Evolutionary conservation across 53 echinoderm and acorn worm genomes (phyloP).

Genomic region (Stichopus horrens): DNA sequence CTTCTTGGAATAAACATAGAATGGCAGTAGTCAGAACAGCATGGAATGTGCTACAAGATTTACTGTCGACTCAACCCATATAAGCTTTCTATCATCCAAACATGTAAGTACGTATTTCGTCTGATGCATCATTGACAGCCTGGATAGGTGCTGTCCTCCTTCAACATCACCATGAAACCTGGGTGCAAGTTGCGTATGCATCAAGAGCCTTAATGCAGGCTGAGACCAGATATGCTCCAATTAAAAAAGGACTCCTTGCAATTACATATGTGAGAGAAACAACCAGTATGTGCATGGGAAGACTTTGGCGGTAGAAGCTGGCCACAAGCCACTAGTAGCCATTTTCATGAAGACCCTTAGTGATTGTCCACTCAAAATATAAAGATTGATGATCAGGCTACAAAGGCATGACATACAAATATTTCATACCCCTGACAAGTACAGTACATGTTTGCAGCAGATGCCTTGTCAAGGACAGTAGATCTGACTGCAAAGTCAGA

Average conservation of each 20-base stretch:
- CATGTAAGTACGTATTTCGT: neutral
- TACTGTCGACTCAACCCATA: conserved; percentile 11
- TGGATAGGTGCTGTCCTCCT: conserved; percentile 57
- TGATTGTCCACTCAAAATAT: too few relatives aligned
- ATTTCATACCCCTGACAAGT: too few relatives aligned
- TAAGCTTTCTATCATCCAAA: neutral
- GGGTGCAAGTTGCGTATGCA: conserved; percentile 64
- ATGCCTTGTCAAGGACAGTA: too few relatives aligned
- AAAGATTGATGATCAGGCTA: too few relatives aligned
- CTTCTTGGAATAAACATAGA: conserved; percentile 31
- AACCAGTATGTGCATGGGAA: conserved; percentile 58
- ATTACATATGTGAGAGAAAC: conserved; percentile 58
- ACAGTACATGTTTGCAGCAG: too few relatives aligned
- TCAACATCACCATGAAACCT: neutral
- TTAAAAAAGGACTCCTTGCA: conserved; percentile 56
- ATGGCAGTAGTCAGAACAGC: conserved; percentile 49
- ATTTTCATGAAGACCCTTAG: too few relatives aligned
- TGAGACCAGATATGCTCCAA: conserved; percentile 54
- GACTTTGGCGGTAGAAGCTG: conserved; percentile 48
- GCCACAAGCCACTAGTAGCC: conserved; percentile 42
- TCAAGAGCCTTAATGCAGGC: conserved; percentile 51
- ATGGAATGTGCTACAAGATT: conserved; percentile 39
- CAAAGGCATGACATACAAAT: too few relatives aligned
- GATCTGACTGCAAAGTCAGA: too few relatives aligned
- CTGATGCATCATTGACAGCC: conserved; percentile 50